Conservation (phyloP, 2,797 vertebrate species). For the Lepus townsendii region DNA sequence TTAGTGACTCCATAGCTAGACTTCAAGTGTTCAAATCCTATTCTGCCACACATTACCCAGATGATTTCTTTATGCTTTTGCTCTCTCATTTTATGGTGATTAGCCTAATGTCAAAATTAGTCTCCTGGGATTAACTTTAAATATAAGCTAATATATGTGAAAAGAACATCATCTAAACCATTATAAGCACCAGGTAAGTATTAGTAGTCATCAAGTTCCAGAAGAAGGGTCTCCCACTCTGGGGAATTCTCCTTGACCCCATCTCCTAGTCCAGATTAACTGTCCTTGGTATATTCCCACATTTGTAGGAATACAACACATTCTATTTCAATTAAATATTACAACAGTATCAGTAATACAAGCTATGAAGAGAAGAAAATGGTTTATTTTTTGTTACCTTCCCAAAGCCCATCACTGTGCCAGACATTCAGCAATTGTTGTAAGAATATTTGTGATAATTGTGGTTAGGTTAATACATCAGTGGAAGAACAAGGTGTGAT, state of each 20-base stretch:
- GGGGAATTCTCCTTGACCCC: neutral
- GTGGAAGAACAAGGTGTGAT: neutral
- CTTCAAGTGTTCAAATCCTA: neutral
- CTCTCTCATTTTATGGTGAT: neutral
- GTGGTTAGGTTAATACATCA: neutral
- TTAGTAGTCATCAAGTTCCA: slow-evolving; percentile 7
- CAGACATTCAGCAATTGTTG: neutral
- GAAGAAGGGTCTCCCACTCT: neutral
- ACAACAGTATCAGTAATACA: neutral
- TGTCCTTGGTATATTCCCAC: neutral
- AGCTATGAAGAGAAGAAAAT: neutral
- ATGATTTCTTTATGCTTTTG: neutral
- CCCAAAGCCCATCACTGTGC: neutral
- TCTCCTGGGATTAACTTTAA: neutral
- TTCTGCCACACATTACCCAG: neutral
- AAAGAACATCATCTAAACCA: neutral
- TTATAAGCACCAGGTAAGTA: neutral
- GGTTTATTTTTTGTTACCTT: neutral
- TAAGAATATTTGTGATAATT: slow-evolving; percentile 5
- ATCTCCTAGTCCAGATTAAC: neutral
- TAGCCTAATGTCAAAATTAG: slow-evolving; percentile 5
- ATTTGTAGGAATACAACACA: neutral
- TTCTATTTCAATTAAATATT: neutral
- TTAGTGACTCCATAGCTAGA: neutral
- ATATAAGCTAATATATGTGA: neutral